Evolutionary conservation across 1,140 invertebrate species (phyloP).

Genomic region (Brachionus koreanus): DNA sequence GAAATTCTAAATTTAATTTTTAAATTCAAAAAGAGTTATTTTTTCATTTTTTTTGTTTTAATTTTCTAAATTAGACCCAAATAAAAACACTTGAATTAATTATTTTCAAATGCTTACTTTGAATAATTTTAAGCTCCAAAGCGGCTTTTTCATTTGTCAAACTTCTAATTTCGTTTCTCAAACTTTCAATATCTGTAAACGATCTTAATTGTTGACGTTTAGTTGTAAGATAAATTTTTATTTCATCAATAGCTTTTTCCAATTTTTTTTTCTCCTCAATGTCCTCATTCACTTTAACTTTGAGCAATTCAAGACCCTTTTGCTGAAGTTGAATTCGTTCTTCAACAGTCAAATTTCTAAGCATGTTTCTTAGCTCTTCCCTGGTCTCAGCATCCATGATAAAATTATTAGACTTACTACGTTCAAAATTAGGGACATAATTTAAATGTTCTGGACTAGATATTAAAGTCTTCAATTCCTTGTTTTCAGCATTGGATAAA

Average conservation of each 20-base stretch:
- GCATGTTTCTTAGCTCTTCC: not conserved
- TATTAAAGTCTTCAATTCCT: not conserved
- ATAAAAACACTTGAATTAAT: not conserved
- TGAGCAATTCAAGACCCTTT: not conserved
- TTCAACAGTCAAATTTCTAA: not conserved
- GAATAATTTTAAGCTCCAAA: not conserved
- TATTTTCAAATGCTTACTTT: not conserved
- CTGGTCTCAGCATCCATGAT: not conserved
- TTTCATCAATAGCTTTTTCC: not conserved
- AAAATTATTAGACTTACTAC: not conserved
- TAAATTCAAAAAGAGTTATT: no score
- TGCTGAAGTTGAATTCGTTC: not conserved
- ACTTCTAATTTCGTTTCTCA: not conserved
- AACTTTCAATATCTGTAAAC: not conserved
- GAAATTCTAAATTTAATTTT: no score
- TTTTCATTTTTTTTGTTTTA: no score
- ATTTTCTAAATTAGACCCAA: not conserved
- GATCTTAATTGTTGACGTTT: not conserved
- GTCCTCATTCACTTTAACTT: not conserved
- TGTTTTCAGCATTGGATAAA: not conserved
- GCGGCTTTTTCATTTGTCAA: not conserved
- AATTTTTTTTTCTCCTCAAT: not conserved
- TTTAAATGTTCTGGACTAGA: not conserved
- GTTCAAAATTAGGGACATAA: not conserved
- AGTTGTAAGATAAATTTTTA: not conserved